Evolutionary conservation across 2,888 invertebrate species (phyloP), one percentile per base, ranked within the genome.

Genomic region (Gastrophysa polygoni): DNA sequence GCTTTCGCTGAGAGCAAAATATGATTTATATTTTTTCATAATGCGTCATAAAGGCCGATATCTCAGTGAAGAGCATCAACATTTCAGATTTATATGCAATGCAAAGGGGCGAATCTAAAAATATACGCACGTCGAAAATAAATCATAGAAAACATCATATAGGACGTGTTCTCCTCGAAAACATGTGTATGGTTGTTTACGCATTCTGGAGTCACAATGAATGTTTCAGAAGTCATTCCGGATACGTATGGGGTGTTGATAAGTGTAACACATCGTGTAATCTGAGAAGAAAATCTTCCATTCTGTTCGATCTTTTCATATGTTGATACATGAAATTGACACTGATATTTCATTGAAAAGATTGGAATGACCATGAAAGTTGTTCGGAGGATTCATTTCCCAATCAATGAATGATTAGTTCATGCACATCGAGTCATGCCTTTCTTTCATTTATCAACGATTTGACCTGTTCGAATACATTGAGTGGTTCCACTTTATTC

Each of bases 31-130:
- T 14, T 8, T 16, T 7, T 52, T 54, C 38, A 34, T 38, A 20
- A 46, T 24, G 32, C 38, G 7, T 20, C 34, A 16, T 6, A 17
- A 34, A 57, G 21, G 61, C 47, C 55, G 50, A 61, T 61, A 61
- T 61, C 51, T 57, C 46, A 57, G 57, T 61, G 57, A 51, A 57
- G 50, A 52, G 57, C 34, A 57, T 57, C 47, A 59, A 61, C 61
- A 61, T 57, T 57, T 38, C 52, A 47, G 20, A 34, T n/a, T n/a
- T 14, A 14, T 14, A 38, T 38, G n/a, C 38, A 57, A 43, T 46
- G 51, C 38, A 18, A 61, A 57, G 57, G 43, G 52, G 51, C 34
- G 48, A 20, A 50, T 57, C 56, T 61, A 61, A 57, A 61, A 57
- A 61, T 61, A 61, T 28, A 8, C 38, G 46, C 52, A 57, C 57